Percentiles rank a stretch among this genome's conserved stretches.
These are phyloP conservation scores for Notodonta ziczac DNA, from an alignment of 2,888 invertebrate genomes.

Conservation along the genomic window DNA sequence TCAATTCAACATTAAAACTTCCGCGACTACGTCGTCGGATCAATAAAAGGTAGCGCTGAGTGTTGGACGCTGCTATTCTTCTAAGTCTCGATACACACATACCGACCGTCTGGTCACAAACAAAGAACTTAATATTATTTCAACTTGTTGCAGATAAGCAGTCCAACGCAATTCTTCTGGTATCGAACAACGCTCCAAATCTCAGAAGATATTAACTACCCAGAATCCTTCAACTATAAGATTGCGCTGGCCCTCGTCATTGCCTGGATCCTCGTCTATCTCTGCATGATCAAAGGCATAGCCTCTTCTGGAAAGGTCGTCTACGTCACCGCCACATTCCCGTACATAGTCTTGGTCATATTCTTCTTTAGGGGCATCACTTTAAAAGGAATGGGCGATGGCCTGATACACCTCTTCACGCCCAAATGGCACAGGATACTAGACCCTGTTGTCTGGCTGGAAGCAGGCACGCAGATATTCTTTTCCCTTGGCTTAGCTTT, in stretches of 20 bases:
- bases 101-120: no score
- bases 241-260: constrained; percentile 93
- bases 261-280: constrained; percentile 97
- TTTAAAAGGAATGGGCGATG: constrained; percentile 93
- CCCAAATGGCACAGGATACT: constrained; percentile 96
- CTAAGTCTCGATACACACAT: no score
- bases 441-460: constrained; percentile 98
- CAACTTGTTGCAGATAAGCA: constrained; percentile 87
- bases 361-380: constrained; percentile 98
- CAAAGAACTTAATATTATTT: constrained; percentile 9
- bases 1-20: no score
- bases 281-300: constrained; percentile 99
- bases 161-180: constrained; percentile 98
- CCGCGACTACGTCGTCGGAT: no score
- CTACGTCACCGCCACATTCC: constrained; percentile 98
- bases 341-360: constrained; percentile 96
- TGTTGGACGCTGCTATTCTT: no score
- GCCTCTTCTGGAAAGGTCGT: constrained; percentile 98
- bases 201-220: constrained; percentile 93
- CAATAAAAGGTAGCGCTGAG: no score
- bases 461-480: constrained; percentile 99
- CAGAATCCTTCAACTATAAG: constrained; percentile 95
- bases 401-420: constrained; percentile 94
- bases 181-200: constrained; percentile 96
- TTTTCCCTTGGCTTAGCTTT: constrained; percentile 98